phyloP scores from a whole-genome alignment of 23 tunicate genomes.

The Botrylloides violaceus region DNA sequence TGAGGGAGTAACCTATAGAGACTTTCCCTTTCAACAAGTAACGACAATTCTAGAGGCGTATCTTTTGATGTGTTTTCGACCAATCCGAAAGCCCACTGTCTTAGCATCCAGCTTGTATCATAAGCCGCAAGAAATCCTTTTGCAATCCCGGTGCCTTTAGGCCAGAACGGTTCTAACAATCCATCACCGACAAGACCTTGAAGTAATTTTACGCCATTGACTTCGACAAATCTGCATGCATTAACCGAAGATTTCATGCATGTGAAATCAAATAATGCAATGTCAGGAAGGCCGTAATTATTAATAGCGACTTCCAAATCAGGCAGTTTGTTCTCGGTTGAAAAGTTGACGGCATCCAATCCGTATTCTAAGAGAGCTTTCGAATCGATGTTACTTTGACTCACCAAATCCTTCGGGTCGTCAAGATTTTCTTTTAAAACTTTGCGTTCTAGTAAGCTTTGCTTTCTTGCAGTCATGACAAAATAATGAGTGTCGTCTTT shows the following conservation, averaged over 20 bases:
- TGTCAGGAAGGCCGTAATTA: constrained; percentile 72
- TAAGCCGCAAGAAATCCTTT: constrained; percentile 92
- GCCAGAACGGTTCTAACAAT: constrained; percentile 99
- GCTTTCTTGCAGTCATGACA: constrained; percentile 96
- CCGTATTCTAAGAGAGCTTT: constrained; percentile 58
- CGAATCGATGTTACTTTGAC: constrained; percentile 57
- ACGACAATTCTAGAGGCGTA: background rate
- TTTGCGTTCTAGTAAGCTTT: constrained; percentile 60
- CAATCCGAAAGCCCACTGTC: constrained; percentile 35
- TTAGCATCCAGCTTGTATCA: constrained; percentile 75
- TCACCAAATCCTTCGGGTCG: constrained; percentile 37
- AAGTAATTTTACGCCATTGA: constrained; percentile 52
- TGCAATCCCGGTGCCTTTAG: constrained; percentile 97
- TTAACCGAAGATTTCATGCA: constrained; percentile 75
- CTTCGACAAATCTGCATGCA: constrained; percentile 70
- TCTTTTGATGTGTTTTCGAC: constrained; percentile 7
- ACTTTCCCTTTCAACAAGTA: constrained; percentile 21
- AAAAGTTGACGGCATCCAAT: constrained; percentile 74
- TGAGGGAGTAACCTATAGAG: constrained; percentile 9
- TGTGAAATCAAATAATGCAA: constrained; percentile 96
- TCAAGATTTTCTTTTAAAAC: constrained; percentile 73
- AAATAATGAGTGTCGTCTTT: constrained; percentile 99
- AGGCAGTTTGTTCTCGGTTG: constrained; percentile 79
- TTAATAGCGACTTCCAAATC: constrained; percentile 83
- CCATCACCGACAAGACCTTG: constrained; percentile 90